Percentiles rank a stretch among this genome's conserved stretches.
These are phyloP conservation scores for Ectobius pallidus DNA, from an alignment of 2,888 invertebrate genomes.

Conservation along the genomic window DNA sequence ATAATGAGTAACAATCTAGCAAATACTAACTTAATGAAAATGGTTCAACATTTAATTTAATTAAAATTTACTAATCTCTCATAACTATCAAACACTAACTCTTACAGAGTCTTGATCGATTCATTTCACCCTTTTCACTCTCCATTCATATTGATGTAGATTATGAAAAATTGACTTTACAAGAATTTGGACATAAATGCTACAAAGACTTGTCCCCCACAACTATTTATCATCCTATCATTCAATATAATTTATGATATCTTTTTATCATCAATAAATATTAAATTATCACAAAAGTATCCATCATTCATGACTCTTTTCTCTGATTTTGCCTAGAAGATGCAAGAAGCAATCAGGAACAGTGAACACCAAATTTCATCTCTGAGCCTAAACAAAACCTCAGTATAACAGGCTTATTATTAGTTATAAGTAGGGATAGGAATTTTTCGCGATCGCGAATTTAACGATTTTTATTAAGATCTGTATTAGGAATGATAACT, in stretches of 20 bases:
- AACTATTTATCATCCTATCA: not conserved
- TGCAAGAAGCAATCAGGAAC: not conserved
- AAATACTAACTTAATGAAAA: too few relatives aligned
- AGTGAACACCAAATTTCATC: not conserved
- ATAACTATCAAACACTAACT: too few relatives aligned
- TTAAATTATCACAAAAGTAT: conserved; percentile 18
- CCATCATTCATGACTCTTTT: not conserved
- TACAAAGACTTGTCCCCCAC: not conserved
- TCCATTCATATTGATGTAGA: too few relatives aligned
- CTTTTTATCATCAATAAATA: conserved; percentile 9
- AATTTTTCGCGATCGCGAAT: too few relatives aligned
- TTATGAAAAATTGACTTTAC: not conserved
- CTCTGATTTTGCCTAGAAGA: not conserved
- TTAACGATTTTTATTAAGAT: too few relatives aligned
- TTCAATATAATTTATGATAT: not conserved
- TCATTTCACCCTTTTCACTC: too few relatives aligned
- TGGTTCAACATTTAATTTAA: too few relatives aligned
- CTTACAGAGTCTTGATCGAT: too few relatives aligned
- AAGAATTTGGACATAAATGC: not conserved
- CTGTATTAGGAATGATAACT: too few relatives aligned
- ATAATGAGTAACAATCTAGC: too few relatives aligned
- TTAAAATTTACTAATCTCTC: too few relatives aligned
- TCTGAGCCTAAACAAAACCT: not conserved
- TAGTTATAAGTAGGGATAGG: not conserved
- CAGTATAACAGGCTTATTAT: not conserved